These are phyloP conservation scores for Manis javanica DNA, from an alignment of 2,797 vertebrate genomes.

Conservation along the genomic window DNA sequence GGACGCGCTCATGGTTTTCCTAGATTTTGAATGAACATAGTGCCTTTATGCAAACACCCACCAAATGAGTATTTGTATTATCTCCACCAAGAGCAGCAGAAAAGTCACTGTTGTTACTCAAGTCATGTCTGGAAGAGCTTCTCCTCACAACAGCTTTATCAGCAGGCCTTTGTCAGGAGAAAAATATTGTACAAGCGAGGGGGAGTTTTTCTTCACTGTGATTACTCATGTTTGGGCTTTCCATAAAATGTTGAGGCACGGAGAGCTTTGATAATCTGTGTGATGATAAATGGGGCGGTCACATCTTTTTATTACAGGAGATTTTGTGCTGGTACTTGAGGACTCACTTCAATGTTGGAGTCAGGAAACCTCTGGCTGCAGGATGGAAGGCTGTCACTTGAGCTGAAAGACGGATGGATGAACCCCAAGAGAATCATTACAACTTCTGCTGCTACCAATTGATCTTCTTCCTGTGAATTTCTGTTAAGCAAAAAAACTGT, in stretches of 20 bases:
- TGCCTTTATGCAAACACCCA: background rate
- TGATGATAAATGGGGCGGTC: background rate
- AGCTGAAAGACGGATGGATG: background rate
- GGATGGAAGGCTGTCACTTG: background rate
- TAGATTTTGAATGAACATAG: background rate
- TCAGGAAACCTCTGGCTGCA: conserved; percentile 32
- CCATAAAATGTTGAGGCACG: background rate
- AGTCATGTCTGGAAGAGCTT: background rate
- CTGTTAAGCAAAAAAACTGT: background rate
- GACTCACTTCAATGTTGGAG: background rate
- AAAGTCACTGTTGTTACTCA: background rate
- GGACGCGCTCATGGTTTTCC: background rate
- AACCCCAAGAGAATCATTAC: background rate
- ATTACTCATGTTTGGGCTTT: background rate
- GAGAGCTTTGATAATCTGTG: background rate
- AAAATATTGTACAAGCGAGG: background rate
- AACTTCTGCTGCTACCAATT: background rate
- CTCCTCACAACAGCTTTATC: background rate
- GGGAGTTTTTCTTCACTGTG: no score
- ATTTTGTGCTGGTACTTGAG: background rate
- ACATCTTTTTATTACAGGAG: background rate
- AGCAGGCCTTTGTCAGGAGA: background rate
- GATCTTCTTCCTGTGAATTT: conserved; percentile 13
- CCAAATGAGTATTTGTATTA: background rate
- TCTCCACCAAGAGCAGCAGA: background rate